Percentiles rank a stretch among this genome's conserved stretches.
phyloP scores from a whole-genome alignment of 2,888 invertebrate species.

The Eupithecia exiguata region DNA sequence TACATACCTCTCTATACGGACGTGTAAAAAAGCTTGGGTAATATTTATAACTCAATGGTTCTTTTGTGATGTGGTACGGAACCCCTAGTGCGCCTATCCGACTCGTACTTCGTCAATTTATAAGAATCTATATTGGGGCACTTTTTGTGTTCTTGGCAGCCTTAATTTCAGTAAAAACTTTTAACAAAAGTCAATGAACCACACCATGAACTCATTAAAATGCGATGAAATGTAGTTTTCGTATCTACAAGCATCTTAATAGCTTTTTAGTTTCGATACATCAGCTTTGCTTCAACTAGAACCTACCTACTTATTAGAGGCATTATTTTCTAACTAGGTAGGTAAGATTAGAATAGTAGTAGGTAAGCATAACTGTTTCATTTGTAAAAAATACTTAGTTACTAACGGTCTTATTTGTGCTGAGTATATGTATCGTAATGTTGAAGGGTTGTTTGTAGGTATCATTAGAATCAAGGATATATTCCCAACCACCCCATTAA shows the following conservation, averaged over 20 bases:
- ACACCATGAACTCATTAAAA: conserved; percentile 15
- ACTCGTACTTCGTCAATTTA: not conserved
- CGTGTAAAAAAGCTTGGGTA: not conserved
- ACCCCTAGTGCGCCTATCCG: not conserved
- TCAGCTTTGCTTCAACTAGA: not conserved
- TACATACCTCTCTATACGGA: not conserved
- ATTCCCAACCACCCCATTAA: no score
- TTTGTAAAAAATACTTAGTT: no score
- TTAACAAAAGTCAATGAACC: conserved; percentile 20
- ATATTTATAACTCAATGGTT: no score
- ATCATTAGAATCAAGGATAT: not conserved
- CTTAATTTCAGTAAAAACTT: not conserved
- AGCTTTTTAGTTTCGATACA: conserved; percentile 12
- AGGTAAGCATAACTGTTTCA: no score
- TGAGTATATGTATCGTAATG: no score
- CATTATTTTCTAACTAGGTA: not conserved
- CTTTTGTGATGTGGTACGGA: not conserved
- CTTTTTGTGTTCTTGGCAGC: not conserved
- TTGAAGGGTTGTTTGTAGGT: not conserved
- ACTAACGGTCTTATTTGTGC: no score
- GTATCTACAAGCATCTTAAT: conserved; percentile 40
- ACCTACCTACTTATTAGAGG: not conserved
- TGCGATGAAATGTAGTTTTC: conserved; percentile 24
- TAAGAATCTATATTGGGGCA: not conserved
- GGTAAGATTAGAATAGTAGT: no score